phyloP scores from a whole-genome alignment of 2,113 vertebrate species.

The Anser brachyrhynchus region DNA sequence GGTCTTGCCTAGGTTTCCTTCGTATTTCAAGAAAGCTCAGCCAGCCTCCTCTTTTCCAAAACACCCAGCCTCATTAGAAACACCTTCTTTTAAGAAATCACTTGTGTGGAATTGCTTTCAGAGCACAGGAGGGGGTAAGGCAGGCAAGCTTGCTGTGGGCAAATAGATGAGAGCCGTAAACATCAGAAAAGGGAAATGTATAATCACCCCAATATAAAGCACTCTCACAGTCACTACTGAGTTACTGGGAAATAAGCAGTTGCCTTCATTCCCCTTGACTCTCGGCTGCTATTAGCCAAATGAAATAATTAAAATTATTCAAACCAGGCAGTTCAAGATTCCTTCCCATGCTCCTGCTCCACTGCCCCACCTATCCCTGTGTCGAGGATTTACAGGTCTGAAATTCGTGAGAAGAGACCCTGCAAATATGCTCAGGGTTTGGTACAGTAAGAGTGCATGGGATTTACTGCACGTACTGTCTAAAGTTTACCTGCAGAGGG shows the following conservation, averaged over 20 bases:
- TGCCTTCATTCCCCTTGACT: fast-evolving
- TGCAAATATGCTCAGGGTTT: neutral
- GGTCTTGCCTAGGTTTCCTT: neutral
- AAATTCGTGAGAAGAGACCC: neutral
- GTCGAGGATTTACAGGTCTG: neutral
- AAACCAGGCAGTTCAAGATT: neutral
- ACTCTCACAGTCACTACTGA: neutral
- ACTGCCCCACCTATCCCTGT: neutral
- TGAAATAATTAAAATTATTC: neutral
- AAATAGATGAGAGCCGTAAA: neutral
- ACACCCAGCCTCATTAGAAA: neutral
- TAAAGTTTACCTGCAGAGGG: neutral
- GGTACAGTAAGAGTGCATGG: neutral
- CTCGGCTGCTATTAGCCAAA: neutral
- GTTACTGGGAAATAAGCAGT: neutral
- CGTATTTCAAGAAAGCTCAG: neutral
- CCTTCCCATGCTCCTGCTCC: neutral
- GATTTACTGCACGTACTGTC: neutral
- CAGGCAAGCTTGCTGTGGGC: neutral
- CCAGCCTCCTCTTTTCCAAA: neutral
- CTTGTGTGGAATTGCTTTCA: neutral
- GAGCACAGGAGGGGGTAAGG: neutral
- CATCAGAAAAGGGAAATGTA: neutral
- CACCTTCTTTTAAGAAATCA: neutral
- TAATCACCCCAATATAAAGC: neutral